Percentiles rank a stretch among this genome's conserved stretches.
These are phyloP conservation scores for Chrysodeixis includens DNA, from an alignment of 2,888 invertebrate species.

Conservation along the genomic window DNA sequence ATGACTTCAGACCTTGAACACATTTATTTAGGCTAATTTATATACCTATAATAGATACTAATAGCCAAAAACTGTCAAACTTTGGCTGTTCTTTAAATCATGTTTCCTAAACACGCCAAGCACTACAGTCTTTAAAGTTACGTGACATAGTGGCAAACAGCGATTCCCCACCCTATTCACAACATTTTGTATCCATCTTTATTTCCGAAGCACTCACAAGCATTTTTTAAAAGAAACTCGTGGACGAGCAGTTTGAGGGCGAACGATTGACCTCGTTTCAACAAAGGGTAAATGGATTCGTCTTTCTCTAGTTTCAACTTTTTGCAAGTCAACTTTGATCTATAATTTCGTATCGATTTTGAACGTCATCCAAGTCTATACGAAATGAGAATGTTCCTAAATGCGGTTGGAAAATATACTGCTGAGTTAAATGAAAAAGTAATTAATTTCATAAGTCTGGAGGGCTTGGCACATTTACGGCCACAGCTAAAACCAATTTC, in stretches of 20 bases:
- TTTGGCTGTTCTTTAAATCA: neutral
- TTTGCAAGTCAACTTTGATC: slow-evolving; percentile 13
- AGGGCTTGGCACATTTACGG: slow-evolving; percentile 13
- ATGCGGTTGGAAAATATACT: neutral
- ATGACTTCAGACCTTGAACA: too few species aligned
- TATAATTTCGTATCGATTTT: slow-evolving; percentile 5
- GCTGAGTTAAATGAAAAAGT: slow-evolving; percentile 22
- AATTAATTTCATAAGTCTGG: slow-evolving; percentile 35
- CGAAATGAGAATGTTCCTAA: neutral
- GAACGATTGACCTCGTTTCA: slow-evolving; percentile 40
- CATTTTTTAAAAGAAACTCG: slow-evolving; percentile 5
- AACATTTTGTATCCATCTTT: neutral
- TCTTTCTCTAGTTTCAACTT: slow-evolving; percentile 16
- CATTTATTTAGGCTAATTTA: too few species aligned
- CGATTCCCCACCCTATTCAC: neutral
- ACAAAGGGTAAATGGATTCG: slow-evolving; percentile 20
- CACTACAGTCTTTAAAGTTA: neutral
- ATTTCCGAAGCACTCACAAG: neutral
- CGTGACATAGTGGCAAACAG: neutral
- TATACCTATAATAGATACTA: too few species aligned
- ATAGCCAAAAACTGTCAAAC: too few species aligned
- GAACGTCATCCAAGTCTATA: neutral
- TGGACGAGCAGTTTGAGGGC: slow-evolving; percentile 8
- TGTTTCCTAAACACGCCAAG: neutral
- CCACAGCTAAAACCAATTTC: slow-evolving; percentile 38